Conservation (phyloP, 2,888 invertebrate species). For the Rugalucina vietnamica region DNA sequence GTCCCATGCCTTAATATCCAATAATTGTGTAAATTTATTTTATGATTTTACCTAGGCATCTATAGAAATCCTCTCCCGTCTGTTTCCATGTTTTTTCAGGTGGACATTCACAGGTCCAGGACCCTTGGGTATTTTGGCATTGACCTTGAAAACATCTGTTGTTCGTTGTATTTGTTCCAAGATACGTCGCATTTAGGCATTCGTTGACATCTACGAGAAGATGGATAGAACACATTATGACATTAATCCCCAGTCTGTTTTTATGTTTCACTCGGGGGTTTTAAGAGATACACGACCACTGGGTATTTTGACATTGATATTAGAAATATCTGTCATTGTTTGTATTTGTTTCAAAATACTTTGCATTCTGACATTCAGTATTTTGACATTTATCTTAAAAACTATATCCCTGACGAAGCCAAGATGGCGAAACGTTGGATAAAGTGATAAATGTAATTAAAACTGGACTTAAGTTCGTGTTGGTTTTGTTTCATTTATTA, state of each 20-base stretch:
- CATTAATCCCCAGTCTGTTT: background rate
- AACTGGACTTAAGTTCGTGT: no score
- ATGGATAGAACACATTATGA: background rate
- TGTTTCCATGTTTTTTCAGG: background rate
- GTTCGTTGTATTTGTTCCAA: background rate
- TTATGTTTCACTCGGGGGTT: background rate
- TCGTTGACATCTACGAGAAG: background rate
- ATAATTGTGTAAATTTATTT: no score
- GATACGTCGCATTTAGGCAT: background rate
- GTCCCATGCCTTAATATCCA: no score
- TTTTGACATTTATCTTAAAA: no score
- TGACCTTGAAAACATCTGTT: background rate
- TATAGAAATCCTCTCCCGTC: background rate
- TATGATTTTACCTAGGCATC: background rate
- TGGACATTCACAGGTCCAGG: background rate
- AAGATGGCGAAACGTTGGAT: no score
- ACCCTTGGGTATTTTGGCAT: background rate
- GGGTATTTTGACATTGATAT: background rate
- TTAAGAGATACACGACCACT: background rate
- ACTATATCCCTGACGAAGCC: no score
- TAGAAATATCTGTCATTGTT: no score
- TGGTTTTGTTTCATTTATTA: no score
- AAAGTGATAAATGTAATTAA: no score
- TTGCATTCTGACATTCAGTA: no score
- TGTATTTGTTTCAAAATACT: no score